Conservation (phyloP, 2,888 invertebrate species). For the Ceriagrion tenellum region DNA sequence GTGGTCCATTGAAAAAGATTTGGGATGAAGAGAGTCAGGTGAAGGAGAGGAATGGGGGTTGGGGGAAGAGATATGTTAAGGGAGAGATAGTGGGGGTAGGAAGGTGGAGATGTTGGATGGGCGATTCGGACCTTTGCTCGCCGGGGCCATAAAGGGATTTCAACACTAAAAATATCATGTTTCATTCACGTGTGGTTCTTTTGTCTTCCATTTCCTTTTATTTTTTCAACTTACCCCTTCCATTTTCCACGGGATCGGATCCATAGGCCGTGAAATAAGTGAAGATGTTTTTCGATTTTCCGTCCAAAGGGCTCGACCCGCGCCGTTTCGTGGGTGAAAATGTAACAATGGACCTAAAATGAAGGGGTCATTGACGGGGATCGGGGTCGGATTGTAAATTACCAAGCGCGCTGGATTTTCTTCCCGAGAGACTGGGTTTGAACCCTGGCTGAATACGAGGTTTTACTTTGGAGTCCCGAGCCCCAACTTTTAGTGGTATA, state of each 20-base stretch:
- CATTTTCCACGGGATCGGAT: not conserved
- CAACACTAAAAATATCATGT: constrained; percentile 58
- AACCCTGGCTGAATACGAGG: too few relatives aligned
- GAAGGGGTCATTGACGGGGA: not conserved
- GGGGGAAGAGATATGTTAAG: not conserved
- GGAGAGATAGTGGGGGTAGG: not conserved
- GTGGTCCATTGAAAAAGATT: constrained; percentile 49
- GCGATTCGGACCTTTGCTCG: constrained; percentile 30
- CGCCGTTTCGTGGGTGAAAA: not conserved
- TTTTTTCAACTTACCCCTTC: not conserved
- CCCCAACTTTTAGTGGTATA: too few relatives aligned
- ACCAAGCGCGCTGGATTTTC: too few relatives aligned
- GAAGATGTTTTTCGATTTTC: not conserved
- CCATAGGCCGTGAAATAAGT: not conserved
- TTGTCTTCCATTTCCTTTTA: not conserved
- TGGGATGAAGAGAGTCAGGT: constrained; percentile 15
- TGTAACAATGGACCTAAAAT: not conserved
- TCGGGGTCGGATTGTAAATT: too few relatives aligned
- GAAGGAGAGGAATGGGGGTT: not conserved
- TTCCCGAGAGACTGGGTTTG: too few relatives aligned
- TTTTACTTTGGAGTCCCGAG: too few relatives aligned
- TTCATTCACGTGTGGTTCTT: constrained; percentile 50
- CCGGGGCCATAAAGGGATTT: constrained; percentile 48
- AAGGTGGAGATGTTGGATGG: not conserved
- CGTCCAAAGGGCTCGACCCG: too few relatives aligned